phyloP scores from a whole-genome alignment of 2,888 invertebrate genomes.

The Phaedon cochleariae region DNA sequence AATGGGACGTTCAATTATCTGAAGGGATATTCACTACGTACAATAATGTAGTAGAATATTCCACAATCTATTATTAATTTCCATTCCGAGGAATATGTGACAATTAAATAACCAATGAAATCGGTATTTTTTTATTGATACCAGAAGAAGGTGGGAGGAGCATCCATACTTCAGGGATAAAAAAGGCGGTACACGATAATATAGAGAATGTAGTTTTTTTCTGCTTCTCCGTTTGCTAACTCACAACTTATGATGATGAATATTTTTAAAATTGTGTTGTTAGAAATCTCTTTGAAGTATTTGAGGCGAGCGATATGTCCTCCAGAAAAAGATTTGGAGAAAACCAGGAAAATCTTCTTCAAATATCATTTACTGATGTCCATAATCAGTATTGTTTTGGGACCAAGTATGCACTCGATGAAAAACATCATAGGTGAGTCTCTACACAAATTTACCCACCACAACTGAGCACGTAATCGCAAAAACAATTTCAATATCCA shows the following conservation, averaged over 20 bases:
- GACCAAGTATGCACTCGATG: constrained; percentile 3
- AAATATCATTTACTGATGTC: constrained; percentile 8
- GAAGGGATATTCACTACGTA: no score
- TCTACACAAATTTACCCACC: no score
- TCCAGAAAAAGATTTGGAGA: background rate
- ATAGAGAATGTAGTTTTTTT: no score
- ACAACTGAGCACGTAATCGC: no score
- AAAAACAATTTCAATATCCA: no score
- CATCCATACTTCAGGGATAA: background rate
- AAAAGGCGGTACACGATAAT: background rate
- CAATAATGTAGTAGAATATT: no score
- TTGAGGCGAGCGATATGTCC: constrained; percentile 12
- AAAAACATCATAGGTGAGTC: constrained; percentile 21
- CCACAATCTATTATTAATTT: no score
- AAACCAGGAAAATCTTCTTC: background rate
- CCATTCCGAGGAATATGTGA: background rate
- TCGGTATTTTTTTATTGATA: background rate
- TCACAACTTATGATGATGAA: no score
- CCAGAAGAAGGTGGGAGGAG: background rate
- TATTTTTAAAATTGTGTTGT: no score
- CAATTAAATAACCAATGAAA: background rate
- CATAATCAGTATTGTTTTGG: background rate
- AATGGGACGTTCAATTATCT: no score
- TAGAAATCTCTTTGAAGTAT: constrained; percentile 7
- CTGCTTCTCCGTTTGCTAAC: no score